Base-by-base conservation (phyloP, 1,140 invertebrate species). In the Drosophila orena region DNA sequence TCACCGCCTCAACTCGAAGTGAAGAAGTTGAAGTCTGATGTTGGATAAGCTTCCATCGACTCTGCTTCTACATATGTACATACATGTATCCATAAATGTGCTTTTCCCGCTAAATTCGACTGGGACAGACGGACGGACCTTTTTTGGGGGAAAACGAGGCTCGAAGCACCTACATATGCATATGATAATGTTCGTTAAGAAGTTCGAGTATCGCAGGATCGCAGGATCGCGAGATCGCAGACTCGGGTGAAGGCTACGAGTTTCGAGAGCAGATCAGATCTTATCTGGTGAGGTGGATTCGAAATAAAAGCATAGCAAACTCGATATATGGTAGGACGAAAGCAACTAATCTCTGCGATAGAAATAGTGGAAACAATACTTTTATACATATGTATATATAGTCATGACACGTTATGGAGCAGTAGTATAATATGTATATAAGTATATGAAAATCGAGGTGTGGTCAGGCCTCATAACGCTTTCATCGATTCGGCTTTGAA, bases 301-400 rank as follows among this genome's bases (percentile, higher is more conserved):
- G 38, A 43, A 83, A 84, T 61, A 30, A 77, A 85, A 81, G 72
- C 59, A 59, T 62, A 62, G 78, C 76, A 86, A 90, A 74, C 66
- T 75, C 81, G 74, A 58, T 74, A 81, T 47, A 66, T 56, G 44
- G 37, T 65, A 46, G 64, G 59, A 70, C 65, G 70, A 69, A 86
- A 81, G 81, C 81, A 86, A 69, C 80, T 85, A 86, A 60, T 61
- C 77, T 86, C 72, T 85, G 65, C 76, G 52, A 68, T 81, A 50
- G 52, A 74, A 86, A 70, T 73, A 64, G 69, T 78, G 66, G 62
- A 65, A 73, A 80, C 46, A 73, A 71, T 79, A 81, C 40, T 76
- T 66, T 72, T 55, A 61, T 86, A 76, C 71, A 79, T 61, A 77
- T 69, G 38, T 71, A 53, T 77, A 15, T 64, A 74, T 78, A 62